Conservation (phyloP, 2,113 vertebrate genomes). For the Oncorhynchus clarkii region DNA sequence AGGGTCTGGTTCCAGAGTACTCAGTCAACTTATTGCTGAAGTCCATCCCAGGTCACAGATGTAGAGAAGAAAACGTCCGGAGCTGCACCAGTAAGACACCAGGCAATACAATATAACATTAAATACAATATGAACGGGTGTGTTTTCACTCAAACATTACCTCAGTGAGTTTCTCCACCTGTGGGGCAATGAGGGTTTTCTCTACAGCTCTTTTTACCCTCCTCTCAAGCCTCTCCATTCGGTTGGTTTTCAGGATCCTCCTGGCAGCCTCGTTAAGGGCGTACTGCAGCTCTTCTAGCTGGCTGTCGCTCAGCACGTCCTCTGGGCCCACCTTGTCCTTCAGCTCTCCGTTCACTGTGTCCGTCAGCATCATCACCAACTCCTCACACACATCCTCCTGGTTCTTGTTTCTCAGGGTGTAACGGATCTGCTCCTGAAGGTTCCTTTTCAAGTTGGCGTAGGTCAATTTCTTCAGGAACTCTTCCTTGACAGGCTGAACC, state of each 20-base stretch:
- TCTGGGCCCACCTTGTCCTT: conserved; percentile 67
- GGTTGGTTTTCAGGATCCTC: conserved; percentile 64
- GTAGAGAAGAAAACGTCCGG: no score
- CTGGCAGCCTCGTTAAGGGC: conserved; percentile 62
- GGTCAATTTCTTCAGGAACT: conserved; percentile 77
- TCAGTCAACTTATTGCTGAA: no score
- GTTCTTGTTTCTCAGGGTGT: conserved; percentile 59
- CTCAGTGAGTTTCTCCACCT: conserved; percentile 62
- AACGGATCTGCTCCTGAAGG: conserved; percentile 73
- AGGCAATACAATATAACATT: no score
- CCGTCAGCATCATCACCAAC: conserved; percentile 64
- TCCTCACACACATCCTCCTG: conserved; percentile 72
- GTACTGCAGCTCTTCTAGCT: conserved; percentile 63
- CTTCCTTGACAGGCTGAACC: conserved; percentile 67
- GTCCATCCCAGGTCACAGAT: no score
- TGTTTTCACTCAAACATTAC: conserved; percentile 39
- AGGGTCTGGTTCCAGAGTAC: no score
- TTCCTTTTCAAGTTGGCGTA: conserved; percentile 74
- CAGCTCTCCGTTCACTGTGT: conserved; percentile 62
- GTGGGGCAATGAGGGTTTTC: conserved; percentile 72
- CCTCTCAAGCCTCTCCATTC: conserved; percentile 51
- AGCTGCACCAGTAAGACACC: no score
- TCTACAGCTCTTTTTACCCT: conserved; percentile 67
- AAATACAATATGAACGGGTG: no score
- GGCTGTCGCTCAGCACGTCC: conserved; percentile 51